phyloP scores from a whole-genome alignment of 2,888 invertebrate genomes.

The Apocheima hispidaria region DNA sequence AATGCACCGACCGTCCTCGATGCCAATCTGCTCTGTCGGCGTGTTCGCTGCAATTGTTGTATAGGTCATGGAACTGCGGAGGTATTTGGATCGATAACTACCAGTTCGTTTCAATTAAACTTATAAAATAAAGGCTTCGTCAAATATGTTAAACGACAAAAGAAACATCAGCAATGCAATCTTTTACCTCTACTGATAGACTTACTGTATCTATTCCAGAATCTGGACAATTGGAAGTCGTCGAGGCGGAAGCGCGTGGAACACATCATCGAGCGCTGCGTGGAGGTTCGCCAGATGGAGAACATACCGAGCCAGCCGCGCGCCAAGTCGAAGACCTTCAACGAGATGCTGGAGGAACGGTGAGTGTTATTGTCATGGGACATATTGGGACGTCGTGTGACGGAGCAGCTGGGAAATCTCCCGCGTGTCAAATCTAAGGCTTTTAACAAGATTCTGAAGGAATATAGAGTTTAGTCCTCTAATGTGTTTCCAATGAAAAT shows the following conservation, averaged over 20 bases:
- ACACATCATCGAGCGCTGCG: conserved; percentile 95
- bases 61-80: conserved; percentile 42
- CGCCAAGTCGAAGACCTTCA: conserved; percentile 95
- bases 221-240: conserved; percentile 97
- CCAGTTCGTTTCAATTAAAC: conserved; percentile 11
- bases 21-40: conserved; percentile 35
- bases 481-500: no score
- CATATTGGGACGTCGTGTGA: not conserved
- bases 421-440: no score
- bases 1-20: conserved; percentile 22
- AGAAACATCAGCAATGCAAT: no score
- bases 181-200: not conserved
- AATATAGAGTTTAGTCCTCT: no score
- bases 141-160: no score
- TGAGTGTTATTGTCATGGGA: conserved; percentile 65
- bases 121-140: conserved; percentile 1
- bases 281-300: conserved; percentile 95
- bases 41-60: conserved; percentile 37
- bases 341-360: conserved; percentile 97
- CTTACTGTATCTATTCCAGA: conserved; percentile 80
- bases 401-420: not conserved
- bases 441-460: no score
- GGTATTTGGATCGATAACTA: conserved; percentile 21
- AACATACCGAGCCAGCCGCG: conserved; percentile 91
- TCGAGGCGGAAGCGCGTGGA: conserved; percentile 96